Evolutionary conservation across 2,888 invertebrate genomes (phyloP).

Genomic region (Alloscopus bannaensis): DNA sequence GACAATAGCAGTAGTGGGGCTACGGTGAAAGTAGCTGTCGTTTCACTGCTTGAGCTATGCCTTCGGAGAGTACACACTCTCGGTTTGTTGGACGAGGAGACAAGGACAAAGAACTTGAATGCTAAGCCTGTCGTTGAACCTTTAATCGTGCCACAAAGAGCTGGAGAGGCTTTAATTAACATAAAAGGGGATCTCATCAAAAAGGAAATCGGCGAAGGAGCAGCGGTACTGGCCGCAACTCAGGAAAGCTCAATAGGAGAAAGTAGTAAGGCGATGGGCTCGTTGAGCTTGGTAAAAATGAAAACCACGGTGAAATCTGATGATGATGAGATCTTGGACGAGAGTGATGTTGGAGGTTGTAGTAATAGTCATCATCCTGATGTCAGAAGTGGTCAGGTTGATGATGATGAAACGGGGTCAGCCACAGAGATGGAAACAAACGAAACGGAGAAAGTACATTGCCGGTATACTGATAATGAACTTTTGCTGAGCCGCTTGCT

Average conservation of each 20-base stretch:
- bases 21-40: conserved; percentile 21
- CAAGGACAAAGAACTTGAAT: conserved; percentile 10
- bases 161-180: conserved; percentile 51
- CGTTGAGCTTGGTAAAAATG: neutral
- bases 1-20: conserved; percentile 19
- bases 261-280: conserved; percentile 3
- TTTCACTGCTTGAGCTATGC: conserved; percentile 63
- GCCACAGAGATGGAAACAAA: conserved; percentile 15
- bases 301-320: conserved; percentile 22
- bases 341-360: neutral
- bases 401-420: conserved; percentile 79
- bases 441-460: conserved; percentile 1
- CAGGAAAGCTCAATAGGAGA: neutral
- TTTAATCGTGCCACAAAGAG: conserved; percentile 54
- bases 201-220: conserved; percentile 12
- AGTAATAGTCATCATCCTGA: conserved; percentile 77
- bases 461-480: neutral
- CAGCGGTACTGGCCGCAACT: neutral
- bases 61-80: conserved; percentile 53
- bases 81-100: conserved; percentile 24
- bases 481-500: conserved; percentile 29
- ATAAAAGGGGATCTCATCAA: conserved; percentile 28
- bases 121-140: conserved; percentile 52
- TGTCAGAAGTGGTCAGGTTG: conserved; percentile 84
- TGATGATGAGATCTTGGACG: too few species aligned